These are phyloP conservation scores for Laupala kohalensis DNA, from an alignment of 1,140 invertebrate species.

Conservation along the genomic window DNA sequence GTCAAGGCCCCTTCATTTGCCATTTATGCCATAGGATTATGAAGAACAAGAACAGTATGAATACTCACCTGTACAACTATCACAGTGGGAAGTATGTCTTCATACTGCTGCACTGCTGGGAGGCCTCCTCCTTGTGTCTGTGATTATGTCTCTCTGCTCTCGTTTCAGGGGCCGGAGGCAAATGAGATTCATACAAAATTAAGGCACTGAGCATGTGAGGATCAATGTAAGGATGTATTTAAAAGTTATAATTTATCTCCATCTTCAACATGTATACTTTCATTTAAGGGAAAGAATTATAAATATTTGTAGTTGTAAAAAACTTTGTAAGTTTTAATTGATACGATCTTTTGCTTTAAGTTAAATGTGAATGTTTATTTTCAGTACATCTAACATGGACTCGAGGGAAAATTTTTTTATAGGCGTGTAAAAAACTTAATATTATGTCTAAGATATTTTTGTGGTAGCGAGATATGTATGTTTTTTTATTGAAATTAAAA, in stretches of 20 bases:
- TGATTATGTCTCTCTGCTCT: neutral
- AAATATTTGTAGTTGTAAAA: too few species aligned
- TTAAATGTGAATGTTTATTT: too few species aligned
- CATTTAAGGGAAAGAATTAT: too few species aligned
- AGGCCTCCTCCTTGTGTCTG: neutral
- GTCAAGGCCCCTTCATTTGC: conserved; percentile 15
- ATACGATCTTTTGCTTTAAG: too few species aligned
- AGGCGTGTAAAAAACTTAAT: too few species aligned
- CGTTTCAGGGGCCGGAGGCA: neutral
- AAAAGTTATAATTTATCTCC: too few species aligned
- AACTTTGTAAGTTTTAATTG: too few species aligned
- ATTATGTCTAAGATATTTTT: too few species aligned
- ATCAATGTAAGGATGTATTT: too few species aligned
- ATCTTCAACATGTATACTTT: too few species aligned
- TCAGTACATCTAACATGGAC: too few species aligned
- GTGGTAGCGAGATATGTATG: neutral
- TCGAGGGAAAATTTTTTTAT: too few species aligned
- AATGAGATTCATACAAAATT: neutral
- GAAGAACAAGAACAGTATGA: conserved; percentile 15
- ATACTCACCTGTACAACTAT: conserved; percentile 12
- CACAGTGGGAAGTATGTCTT: conserved; percentile 5
- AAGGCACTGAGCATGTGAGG: neutral
- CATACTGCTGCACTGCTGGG: neutral
- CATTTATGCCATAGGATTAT: conserved; percentile 7
- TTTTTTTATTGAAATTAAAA: neutral